Evolutionary conservation across 2,113 vertebrate species (phyloP).

Genomic region (Marmota flaviventris): DNA sequence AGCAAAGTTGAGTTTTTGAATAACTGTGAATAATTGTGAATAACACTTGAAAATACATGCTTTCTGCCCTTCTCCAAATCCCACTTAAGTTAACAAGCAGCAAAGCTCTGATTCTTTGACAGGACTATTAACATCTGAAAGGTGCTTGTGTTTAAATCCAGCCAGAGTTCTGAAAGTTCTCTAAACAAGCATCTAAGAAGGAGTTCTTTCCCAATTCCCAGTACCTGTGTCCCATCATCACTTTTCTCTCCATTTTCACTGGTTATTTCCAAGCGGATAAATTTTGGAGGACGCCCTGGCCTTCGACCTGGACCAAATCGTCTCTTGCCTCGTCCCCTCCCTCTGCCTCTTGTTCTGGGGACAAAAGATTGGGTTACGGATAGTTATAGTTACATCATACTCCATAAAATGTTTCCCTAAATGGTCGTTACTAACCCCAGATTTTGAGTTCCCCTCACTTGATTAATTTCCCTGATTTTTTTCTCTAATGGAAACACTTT

Average conservation of each 20-base stretch:
- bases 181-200: background rate
- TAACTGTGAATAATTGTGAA: background rate
- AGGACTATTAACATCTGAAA: background rate
- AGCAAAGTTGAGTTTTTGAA: background rate
- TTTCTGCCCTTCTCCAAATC: background rate
- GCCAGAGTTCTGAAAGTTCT: background rate
- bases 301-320: conserved; percentile 95
- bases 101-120: background rate
- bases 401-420: background rate
- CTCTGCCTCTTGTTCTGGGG: conserved; percentile 93
- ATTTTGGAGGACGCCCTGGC: conserved; percentile 96
- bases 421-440: background rate
- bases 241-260: conserved; percentile 90
- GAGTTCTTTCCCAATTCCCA: background rate
- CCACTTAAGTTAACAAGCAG: background rate
- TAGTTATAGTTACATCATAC: background rate
- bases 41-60: background rate
- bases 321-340: conserved; percentile 94
- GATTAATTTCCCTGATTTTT: background rate
- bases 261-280: conserved; percentile 92
- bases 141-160: background rate
- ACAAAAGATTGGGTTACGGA: conserved; percentile 78
- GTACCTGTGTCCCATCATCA: conserved; percentile 90
- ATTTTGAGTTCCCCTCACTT: background rate
- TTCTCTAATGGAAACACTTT: background rate